phyloP scores from a whole-genome alignment of 1,140 invertebrate species.

The Cotesia chilonis region DNA sequence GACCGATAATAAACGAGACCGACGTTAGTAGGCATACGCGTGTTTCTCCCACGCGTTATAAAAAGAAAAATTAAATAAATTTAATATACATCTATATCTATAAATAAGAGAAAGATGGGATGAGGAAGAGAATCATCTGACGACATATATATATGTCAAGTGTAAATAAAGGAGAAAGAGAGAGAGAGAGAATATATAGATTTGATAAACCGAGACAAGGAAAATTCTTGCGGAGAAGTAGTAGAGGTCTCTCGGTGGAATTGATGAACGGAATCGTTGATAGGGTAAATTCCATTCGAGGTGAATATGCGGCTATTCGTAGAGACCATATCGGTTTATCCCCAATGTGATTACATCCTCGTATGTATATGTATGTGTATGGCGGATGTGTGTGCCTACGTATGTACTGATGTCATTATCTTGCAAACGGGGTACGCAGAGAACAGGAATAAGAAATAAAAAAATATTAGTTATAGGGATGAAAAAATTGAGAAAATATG shows the following conservation, averaged over 20 bases:
- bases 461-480: background rate
- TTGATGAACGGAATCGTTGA: constrained; percentile 36
- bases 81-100: constrained; percentile 8
- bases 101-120: background rate
- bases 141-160: too few relatives aligned
- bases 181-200: too few relatives aligned
- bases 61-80: constrained; percentile 31
- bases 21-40: constrained; percentile 30
- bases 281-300: constrained; percentile 36
- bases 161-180: too few relatives aligned
- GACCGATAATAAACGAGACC: constrained; percentile 39
- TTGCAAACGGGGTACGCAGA: background rate
- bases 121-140: constrained; percentile 5
- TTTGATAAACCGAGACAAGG: background rate
- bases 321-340: constrained; percentile 31
- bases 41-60: constrained; percentile 12
- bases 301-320: constrained; percentile 34
- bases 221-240: background rate
- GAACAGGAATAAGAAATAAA: background rate
- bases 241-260: constrained; percentile 21
- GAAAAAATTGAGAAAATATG: background rate
- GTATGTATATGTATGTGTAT: constrained; percentile 3
- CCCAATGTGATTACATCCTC: constrained; percentile 27
- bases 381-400: too few relatives aligned
- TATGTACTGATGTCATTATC: constrained; percentile 23